phyloP scores from a whole-genome alignment of 2,888 invertebrate species.

The Nemoura dubitans region DNA sequence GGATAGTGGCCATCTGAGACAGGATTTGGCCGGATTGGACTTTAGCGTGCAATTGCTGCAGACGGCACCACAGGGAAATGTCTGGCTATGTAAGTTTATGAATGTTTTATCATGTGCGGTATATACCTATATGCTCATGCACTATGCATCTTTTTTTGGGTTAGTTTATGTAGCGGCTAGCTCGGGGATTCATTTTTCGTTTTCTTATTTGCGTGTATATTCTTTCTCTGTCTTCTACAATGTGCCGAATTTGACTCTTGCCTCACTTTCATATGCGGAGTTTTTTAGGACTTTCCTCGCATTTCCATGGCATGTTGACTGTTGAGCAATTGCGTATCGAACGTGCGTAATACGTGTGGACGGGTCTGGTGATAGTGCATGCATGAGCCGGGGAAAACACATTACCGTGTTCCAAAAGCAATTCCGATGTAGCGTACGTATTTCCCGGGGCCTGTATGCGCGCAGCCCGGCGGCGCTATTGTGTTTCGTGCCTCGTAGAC shows the following conservation, averaged over 20 bases:
- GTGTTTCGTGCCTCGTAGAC: too few species aligned
- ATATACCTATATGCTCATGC: background rate
- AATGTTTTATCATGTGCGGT: background rate
- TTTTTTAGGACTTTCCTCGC: background rate
- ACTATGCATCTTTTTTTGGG: background rate
- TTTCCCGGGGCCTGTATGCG: too few species aligned
- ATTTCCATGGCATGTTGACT: background rate
- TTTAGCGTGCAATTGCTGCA: conserved; percentile 65
- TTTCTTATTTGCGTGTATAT: background rate
- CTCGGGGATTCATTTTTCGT: background rate
- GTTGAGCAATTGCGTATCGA: background rate
- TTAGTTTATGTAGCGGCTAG: background rate
- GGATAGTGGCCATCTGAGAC: conserved; percentile 65
- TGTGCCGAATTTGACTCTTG: background rate
- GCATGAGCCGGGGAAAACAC: background rate
- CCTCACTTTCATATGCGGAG: background rate
- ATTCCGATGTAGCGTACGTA: too few species aligned
- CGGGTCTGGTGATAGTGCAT: background rate
- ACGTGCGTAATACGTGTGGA: background rate
- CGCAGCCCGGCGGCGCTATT: too few species aligned
- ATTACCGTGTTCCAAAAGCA: background rate
- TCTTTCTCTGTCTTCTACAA: background rate
- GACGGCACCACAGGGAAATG: conserved; percentile 66
- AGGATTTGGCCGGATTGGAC: conserved; percentile 66
- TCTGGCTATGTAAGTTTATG: conserved; percentile 66